Evolutionary conservation across 2,113 vertebrate species (phyloP), one percentile per base, ranked within the genome.

Genomic region (Psilopsiagon aurifrons): DNA sequence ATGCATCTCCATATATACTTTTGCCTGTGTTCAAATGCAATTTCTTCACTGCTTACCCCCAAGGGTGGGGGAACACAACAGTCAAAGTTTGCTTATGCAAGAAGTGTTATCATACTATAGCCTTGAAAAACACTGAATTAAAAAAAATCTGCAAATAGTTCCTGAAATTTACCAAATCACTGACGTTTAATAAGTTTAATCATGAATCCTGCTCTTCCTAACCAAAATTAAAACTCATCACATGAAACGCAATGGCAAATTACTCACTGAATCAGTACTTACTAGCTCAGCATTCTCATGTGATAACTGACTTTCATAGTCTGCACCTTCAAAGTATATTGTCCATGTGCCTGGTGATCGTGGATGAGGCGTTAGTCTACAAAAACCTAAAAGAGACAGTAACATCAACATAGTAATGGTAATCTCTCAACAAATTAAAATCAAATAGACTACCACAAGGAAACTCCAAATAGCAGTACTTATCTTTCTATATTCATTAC

Each of bases 271-370:
- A 90, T 63, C 33, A 75, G 39, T 59, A 98, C 98, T 86, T 98
- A 98, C 99, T 98, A 99, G 96, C 47, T 99, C 99, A 60, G 98
- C 97, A 94, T 82, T 99, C 73, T 99, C 99, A 11, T 98, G 97
- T 35, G 98, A 97, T 43, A 99, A 97, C 94, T 99, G 99, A 94
- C 97, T 99, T 92, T 99, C 99, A 17, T 98, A 99, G 95, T 99
- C 98, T 14, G 99, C 98, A 79, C 99, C 99, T 97, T 99, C 99
- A 29, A 99, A 99, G 93, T 99, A 98, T 93, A 99, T 98, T 2
- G 99, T 99, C 99, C 99, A 99, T 0, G 98, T 99, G 11, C 99
- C 99, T 6, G 99, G 99, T 3, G 99, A 99, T 7, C 98, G 99
- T 14, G 98, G 92, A 74, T 99, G 99, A 74, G 99, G 98, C 3